A percentile compares a stretch with the other conserved stretches of the same genome.
Conservation (phyloP, 2,888 invertebrate genomes). For the Gari tellinella region DNA sequence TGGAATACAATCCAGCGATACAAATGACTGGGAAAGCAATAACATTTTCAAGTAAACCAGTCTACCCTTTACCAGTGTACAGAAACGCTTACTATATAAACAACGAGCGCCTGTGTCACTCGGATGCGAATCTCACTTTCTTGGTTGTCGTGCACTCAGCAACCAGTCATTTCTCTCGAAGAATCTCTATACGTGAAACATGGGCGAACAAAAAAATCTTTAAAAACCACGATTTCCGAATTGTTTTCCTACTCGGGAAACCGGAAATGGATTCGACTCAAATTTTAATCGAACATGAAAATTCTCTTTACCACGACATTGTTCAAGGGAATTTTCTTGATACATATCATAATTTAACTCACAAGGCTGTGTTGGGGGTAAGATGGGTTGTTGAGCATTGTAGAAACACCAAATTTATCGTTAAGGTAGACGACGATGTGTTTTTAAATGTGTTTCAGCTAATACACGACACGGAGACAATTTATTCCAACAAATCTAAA, state of each 20-base stretch:
- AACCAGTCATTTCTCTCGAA: constrained; percentile 65
- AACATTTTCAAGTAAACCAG: not conserved
- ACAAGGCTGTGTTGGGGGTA: constrained; percentile 74
- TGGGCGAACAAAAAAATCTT: constrained; percentile 72
- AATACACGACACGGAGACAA: constrained; percentile 62
- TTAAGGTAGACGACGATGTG: constrained; percentile 78
- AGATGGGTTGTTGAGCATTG: constrained; percentile 75
- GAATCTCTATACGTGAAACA: constrained; percentile 71
- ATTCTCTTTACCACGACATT: constrained; percentile 68
- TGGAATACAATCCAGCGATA: too few relatives aligned
- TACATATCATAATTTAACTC: constrained; percentile 73
- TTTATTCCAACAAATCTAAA: constrained; percentile 55
- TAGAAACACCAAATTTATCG: constrained; percentile 63
- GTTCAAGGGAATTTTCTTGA: constrained; percentile 77
- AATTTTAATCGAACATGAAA: constrained; percentile 71
- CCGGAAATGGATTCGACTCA: constrained; percentile 61
- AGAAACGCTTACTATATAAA: constrained; percentile 68
- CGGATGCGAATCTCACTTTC: constrained; percentile 55
- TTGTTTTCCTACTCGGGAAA: constrained; percentile 73
- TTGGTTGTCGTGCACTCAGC: constrained; percentile 73
- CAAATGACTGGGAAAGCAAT: too few relatives aligned
- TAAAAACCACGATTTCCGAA: constrained; percentile 57
- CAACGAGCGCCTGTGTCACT: constrained; percentile 67
- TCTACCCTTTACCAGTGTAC: constrained; percentile 68
- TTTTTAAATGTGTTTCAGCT: constrained; percentile 75